Conservation (phyloP, 2,113 vertebrate genomes). For the Silurus meridionalis region DNA sequence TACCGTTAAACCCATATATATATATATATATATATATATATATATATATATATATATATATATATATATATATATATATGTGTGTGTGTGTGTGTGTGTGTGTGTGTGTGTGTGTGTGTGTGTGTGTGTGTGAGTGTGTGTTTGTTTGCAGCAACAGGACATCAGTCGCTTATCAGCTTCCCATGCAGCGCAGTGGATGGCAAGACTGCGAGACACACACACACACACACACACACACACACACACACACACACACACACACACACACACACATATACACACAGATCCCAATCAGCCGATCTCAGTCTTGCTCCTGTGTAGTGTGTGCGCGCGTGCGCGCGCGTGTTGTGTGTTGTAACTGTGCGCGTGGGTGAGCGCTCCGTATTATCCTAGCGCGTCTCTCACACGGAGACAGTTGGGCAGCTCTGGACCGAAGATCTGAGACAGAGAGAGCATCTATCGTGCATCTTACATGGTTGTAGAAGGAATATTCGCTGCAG, state of each 20-base stretch:
- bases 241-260: conserved; percentile 41
- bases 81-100: no score
- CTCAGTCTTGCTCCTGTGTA: conserved; percentile 45
- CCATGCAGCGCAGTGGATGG: conserved; percentile 16
- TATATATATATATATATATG: no score
- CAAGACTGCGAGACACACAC: conserved; percentile 36
- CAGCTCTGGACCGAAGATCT: conserved; percentile 3
- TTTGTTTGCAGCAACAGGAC: conserved; percentile 37
- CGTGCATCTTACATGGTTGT: neutral
- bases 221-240: conserved; percentile 29
- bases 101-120: no score
- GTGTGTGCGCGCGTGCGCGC: neutral
- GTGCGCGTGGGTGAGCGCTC: conserved; percentile 23
- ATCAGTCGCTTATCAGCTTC: conserved; percentile 2
- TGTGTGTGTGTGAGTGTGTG: no score
- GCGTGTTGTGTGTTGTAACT: conserved; percentile 21
- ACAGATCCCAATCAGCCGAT: conserved; percentile 50
- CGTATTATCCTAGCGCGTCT: neutral
- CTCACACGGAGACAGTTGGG: conserved; percentile 7
- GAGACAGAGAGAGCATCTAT: neutral
- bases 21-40: no score
- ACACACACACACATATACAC: conserved; percentile 47
- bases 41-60: no score
- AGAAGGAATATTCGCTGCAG: conserved; percentile 24
- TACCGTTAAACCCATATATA: no score